These are phyloP conservation scores for Brachyhypopomus occidentalis DNA, from an alignment of 2,113 vertebrate genomes.

Conservation along the genomic window DNA sequence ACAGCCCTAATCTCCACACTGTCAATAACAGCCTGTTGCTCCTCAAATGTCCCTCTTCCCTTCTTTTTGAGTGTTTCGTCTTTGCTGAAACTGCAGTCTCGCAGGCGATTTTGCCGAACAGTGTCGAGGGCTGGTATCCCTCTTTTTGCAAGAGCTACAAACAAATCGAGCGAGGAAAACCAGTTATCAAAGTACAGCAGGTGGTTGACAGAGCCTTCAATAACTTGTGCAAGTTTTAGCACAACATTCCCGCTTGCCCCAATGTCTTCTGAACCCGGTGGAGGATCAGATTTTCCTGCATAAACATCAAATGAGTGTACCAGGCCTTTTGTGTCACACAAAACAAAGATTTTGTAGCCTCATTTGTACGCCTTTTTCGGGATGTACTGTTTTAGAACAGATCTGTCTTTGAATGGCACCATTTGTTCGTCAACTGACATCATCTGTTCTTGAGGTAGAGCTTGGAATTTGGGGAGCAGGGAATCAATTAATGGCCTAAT, in stretches of 20 bases:
- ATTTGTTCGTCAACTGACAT: conserved; percentile 48
- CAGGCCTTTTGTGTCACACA: conserved; percentile 43
- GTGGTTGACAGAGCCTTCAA: conserved; percentile 36
- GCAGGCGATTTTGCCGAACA: conserved; percentile 40
- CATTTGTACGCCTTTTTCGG: conserved; percentile 34
- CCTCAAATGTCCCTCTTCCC: conserved; percentile 42
- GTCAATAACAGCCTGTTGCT: conserved; percentile 40
- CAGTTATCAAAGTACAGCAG: conserved; percentile 44
- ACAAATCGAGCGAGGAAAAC: conserved; percentile 44
- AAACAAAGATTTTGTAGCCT: conserved; percentile 45
- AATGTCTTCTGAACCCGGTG: conserved; percentile 28
- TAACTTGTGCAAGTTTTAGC: conserved; percentile 43
- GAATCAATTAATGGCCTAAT: conserved; percentile 52
- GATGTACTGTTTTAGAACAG: conserved; percentile 42
- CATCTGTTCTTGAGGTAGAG: conserved; percentile 50
- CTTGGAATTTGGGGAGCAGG: conserved; percentile 46
- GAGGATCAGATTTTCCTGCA: conserved; percentile 35
- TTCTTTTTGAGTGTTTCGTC: conserved; percentile 37
- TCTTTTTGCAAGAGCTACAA: conserved; percentile 47
- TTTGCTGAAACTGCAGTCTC: conserved; percentile 38
- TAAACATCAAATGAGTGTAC: conserved; percentile 38
- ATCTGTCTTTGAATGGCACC: conserved; percentile 52
- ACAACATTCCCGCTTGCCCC: conserved; percentile 33
- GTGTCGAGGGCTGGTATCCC: conserved; percentile 47
- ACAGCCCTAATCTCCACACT: conserved; percentile 31